These are phyloP conservation scores for Hippotragus niger DNA, from an alignment of 2,113 vertebrate species.

Conservation along the genomic window DNA sequence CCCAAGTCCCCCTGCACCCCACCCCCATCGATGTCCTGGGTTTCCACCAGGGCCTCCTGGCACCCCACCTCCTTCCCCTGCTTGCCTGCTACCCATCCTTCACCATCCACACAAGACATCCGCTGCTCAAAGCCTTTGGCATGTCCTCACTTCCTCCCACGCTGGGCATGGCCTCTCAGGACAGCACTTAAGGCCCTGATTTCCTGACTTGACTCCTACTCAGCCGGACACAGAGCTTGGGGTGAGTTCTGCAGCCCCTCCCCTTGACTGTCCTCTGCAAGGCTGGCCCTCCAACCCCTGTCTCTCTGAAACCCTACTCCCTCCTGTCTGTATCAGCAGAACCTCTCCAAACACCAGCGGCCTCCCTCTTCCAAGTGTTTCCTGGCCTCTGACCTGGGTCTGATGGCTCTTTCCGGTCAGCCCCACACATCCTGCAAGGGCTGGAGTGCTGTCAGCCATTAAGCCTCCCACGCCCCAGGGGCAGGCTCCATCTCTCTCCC, in stretches of 20 bases:
- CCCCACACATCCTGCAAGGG: neutral
- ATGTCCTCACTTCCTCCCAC: neutral
- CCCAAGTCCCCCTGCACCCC: accelerated
- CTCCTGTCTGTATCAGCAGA: neutral
- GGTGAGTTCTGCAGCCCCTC: neutral
- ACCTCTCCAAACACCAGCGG: neutral
- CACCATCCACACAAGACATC: neutral
- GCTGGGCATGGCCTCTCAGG: neutral
- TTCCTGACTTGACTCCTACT: neutral
- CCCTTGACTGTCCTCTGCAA: neutral
- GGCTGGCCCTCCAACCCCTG: neutral
- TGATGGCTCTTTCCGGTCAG: neutral
- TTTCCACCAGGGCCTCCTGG: neutral
- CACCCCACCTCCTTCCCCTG: neutral
- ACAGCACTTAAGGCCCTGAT: neutral
- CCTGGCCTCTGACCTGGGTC: neutral
- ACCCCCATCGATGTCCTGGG: accelerated
- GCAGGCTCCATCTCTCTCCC: neutral
- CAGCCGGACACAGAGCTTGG: neutral
- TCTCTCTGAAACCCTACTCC: neutral
- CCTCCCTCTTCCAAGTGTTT: neutral
- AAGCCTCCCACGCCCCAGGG: neutral
- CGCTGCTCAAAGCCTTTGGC: neutral
- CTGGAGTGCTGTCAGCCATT: neutral
- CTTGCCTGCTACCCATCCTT: neutral